A percentile compares a stretch with the other conserved stretches of the same genome.
These are phyloP conservation scores for Gari tellinella DNA, from an alignment of 2,888 invertebrate species.

Conservation along the genomic window DNA sequence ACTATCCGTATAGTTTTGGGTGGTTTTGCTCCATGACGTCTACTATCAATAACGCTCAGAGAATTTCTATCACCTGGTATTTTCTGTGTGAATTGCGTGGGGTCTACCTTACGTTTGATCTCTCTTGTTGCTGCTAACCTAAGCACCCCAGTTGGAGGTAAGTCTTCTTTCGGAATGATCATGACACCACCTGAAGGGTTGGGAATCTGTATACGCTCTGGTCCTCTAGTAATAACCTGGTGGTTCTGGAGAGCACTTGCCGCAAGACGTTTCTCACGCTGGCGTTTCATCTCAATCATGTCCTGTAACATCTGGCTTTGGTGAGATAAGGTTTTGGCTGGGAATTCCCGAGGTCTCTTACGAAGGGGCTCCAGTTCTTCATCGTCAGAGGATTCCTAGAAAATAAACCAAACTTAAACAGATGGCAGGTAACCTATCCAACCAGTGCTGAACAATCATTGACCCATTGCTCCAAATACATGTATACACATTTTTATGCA, in stretches of 20 bases:
- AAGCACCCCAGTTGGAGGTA: conserved; percentile 44
- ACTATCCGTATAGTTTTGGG: conserved; percentile 51
- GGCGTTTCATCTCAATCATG: conserved; percentile 56
- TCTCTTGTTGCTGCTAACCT: conserved; percentile 54
- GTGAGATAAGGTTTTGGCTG: conserved; percentile 34
- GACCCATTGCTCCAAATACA: too few relatives aligned
- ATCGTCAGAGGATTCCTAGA: conserved; percentile 6
- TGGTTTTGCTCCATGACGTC: conserved; percentile 18
- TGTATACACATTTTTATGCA: too few relatives aligned
- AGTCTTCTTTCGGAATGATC: conserved; percentile 50
- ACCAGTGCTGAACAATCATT: too few relatives aligned
- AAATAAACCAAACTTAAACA: too few relatives aligned
- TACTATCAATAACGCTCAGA: conserved; percentile 31
- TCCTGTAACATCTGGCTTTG: conserved; percentile 46
- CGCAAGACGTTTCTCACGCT: conserved; percentile 43
- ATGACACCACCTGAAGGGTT: conserved; percentile 47
- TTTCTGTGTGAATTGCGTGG: neutral
- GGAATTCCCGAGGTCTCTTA: conserved; percentile 15
- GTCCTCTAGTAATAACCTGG: conserved; percentile 43
- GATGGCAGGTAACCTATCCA: too few relatives aligned
- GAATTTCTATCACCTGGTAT: too few relatives aligned
- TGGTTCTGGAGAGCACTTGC: conserved; percentile 41
- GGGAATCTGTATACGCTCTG: conserved; percentile 31
- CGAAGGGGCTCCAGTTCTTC: conserved; percentile 5
- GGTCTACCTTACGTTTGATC: conserved; percentile 48